These are phyloP conservation scores for Calephelis perditalis DNA, from an alignment of 2,888 invertebrate genomes.

Conservation along the genomic window DNA sequence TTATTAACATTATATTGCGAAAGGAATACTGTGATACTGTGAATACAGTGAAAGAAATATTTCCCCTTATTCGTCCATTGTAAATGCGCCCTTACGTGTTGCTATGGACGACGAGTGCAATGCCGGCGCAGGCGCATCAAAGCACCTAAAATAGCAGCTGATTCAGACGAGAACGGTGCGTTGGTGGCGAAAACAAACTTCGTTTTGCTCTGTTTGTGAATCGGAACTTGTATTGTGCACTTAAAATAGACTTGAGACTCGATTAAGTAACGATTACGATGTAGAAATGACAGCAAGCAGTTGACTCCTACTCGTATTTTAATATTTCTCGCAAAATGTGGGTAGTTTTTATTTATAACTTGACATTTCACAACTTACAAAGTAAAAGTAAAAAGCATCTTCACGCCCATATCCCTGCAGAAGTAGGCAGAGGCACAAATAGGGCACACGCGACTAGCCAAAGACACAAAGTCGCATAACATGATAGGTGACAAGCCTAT, in stretches of 20 bases:
- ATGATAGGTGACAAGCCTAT: too few relatives aligned
- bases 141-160: constrained; percentile 57
- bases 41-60: too few relatives aligned
- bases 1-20: too few relatives aligned
- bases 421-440: too few relatives aligned
- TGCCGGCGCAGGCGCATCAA: constrained; percentile 42
- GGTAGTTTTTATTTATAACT: too few relatives aligned
- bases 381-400: too few relatives aligned
- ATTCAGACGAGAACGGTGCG: constrained; percentile 49
- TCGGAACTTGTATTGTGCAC: constrained; percentile 40
- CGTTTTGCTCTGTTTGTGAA: constrained; percentile 45
- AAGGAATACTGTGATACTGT: too few relatives aligned
- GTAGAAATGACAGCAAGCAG: not conserved
- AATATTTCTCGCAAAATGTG: constrained; percentile 2
- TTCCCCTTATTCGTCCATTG: not conserved
- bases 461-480: too few relatives aligned
- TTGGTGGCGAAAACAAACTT: constrained; percentile 48
- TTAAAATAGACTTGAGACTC: constrained; percentile 25
- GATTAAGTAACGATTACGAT: constrained; percentile 30
- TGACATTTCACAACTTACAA: too few relatives aligned
- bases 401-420: too few relatives aligned
- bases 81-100: not conserved
- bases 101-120: constrained; percentile 21
- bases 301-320: not conserved
- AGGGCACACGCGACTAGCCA: too few relatives aligned